Evolutionary conservation across 2,113 vertebrate genomes (phyloP), one percentile per base, ranked within the genome.

Genomic region (Thunnus maccoyii): DNA sequence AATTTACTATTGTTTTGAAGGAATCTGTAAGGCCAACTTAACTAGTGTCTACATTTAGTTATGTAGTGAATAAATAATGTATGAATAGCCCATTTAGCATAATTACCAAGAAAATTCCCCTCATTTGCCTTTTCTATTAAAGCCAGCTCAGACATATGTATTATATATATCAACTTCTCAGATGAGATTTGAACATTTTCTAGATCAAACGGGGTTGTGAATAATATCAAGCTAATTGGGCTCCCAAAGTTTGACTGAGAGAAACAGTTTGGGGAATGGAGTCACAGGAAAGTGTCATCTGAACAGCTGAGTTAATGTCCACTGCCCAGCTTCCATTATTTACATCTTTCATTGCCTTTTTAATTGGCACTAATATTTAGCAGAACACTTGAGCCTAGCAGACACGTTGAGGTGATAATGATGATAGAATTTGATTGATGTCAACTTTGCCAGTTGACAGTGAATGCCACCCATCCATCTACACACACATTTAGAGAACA

Each of bases 91-190:
- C 77, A 72, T 80, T 46, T 51, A 54, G 46, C 69, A 76, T n/a
- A 50, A 68, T 89, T 88, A 82, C 50, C 47, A 86, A 91, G 2
- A 27, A 8, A 16, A 54, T 66, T 77, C 48, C 92, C 83, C 87
- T 86, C 80, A 82, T 92, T 74, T 83, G 90, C 89, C 92, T 80
- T 77, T 91, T 90, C 77, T 62, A 72, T 94, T 90, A 93, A 94
- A 94, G 93, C 91, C 92, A 92, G 84, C 76, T 89, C 62, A 75
- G 47, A 52, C 41, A 11, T 7, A 14, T 32, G 46, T 7, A 27
- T 5, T 46, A 64, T n/a, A 18, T 44, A 12, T 14, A 41, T 46
- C 13, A 20, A 71, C n/a, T 11, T 44, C 6, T 18, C 1, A 12
- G 4, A 41, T 41, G 4, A 55, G 22, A 52, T 27, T 2, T n/a